Conservation (phyloP, 2,797 vertebrate genomes). For the Labeo calbasu region DNA sequence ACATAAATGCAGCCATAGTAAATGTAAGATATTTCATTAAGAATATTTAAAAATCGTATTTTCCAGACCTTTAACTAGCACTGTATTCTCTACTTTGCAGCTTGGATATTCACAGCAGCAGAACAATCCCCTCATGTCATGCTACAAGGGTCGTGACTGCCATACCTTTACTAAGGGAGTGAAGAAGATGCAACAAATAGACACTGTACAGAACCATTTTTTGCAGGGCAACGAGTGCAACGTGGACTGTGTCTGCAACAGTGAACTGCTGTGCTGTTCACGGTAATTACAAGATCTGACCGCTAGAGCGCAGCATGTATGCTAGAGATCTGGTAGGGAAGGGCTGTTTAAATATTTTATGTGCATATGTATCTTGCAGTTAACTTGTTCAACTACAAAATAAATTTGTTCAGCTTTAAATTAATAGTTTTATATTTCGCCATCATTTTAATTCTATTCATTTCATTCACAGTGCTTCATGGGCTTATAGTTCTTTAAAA, state of each 20-base stretch:
- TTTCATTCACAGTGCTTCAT: background rate
- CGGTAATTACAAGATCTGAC: slow-evolving; percentile 74
- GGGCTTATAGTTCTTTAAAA: background rate
- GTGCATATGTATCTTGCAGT: background rate
- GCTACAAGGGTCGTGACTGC: slow-evolving; percentile 74
- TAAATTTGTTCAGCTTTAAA: background rate
- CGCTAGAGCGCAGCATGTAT: slow-evolving; percentile 46
- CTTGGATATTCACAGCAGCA: slow-evolving; percentile 59
- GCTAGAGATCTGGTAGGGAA: background rate
- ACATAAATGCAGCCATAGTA: slow-evolving; percentile 62
- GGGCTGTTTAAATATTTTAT: background rate
- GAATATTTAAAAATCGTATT: background rate
- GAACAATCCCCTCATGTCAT: slow-evolving; percentile 66
- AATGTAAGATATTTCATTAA: background rate
- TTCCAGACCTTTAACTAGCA: background rate
- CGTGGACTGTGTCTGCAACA: slow-evolving; percentile 82
- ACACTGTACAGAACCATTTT: slow-evolving; percentile 77
- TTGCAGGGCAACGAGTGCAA: slow-evolving; percentile 78
- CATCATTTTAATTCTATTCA: background rate
- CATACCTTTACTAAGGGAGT: slow-evolving; percentile 65
- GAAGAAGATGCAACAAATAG: slow-evolving; percentile 65
- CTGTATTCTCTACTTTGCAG: slow-evolving; percentile 62
- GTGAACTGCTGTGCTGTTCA: slow-evolving; percentile 82
- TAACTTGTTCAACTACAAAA: background rate
- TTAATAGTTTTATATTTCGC: background rate